Evolutionary conservation across 2,888 invertebrate genomes (phyloP), one percentile per base, ranked within the genome.

Genomic region (Lamellibrachia columna): DNA sequence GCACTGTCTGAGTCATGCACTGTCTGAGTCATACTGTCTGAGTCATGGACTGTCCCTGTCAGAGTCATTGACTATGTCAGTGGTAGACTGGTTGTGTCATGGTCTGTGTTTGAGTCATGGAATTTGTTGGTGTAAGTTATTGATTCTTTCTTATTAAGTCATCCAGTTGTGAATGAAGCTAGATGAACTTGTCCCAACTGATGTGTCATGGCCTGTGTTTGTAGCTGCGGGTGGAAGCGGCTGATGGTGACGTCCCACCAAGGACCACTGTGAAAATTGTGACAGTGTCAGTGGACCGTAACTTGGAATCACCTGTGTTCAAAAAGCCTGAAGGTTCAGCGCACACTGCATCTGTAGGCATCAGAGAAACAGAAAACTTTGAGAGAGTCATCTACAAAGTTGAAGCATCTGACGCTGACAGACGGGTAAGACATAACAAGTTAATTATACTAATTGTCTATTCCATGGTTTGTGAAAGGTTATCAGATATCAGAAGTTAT

Each of bases 181-280:
- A 15, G n/a, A 75, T 75, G 75, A 22, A 11, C 75, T 75, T 15
- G 15, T 75, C 75, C 2, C 6, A 3, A 15, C 22, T 22, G 75
- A 75, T 4, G 22, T 3, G 22, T 75, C 75, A 75, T 15, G 11
- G 22, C 15, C n/a, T 75, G 75, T 90, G 53, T 91, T 93, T 93
- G 58, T 94, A 96, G 96, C 92, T 96, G 90, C 94, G 95, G 91
- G 94, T 96, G 52, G 92, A 93, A 91, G 96, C 95, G 7, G 93
- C 93, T 52, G 96, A 96, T 93, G 95, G 95, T 90, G 96, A 95
- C 22, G 52, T 92, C 9, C 95, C 95, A 15, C 93, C 94, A 4
- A 93, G 92, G 52, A 94, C 93, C 9, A 93, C 91, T 15, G 92
- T 94, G 90, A 94, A 94, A 75, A 93, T 94, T 3, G 93, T 96